Percentiles rank a stretch among this genome's conserved stretches.
Evolutionary conservation across 35 echinoderm and acorn worm species (phyloP).

Genomic region (Amphiura filiformis): DNA sequence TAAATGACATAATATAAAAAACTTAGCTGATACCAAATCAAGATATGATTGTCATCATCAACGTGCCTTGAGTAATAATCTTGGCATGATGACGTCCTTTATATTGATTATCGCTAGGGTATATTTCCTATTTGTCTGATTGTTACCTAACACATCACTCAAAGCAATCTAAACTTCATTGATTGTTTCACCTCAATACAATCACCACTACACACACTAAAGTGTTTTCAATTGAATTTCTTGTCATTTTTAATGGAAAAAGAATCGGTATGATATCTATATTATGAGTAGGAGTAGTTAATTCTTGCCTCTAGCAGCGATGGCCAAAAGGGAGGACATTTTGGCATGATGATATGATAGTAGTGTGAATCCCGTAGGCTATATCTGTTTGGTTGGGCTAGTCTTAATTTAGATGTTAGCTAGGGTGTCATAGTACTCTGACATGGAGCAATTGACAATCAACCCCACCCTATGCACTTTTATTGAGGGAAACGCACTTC

Average conservation of each 20-base stretch:
- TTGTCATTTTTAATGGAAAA: neutral
- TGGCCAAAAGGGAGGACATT: neutral
- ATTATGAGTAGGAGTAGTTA: neutral
- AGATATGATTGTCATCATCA: too few species aligned
- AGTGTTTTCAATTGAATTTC: neutral
- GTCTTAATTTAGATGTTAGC: neutral
- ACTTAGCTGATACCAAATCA: too few species aligned
- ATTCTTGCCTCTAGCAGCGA: neutral
- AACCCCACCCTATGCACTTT: slow-evolving; percentile 8
- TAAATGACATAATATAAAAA: too few species aligned
- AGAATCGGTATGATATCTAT: neutral
- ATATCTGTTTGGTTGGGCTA: neutral
- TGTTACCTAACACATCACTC: too few species aligned
- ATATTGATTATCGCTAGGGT: too few species aligned
- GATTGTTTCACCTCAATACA: neutral
- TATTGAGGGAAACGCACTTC: slow-evolving; percentile 6
- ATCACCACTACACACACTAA: neutral
- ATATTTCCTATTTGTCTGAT: too few species aligned
- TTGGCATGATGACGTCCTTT: too few species aligned
- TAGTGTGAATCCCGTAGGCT: neutral
- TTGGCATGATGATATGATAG: neutral
- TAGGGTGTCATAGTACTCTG: neutral
- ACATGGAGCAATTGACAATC: neutral
- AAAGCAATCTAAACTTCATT: too few species aligned
- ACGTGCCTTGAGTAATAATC: too few species aligned